A percentile compares a stretch with the other conserved stretches of the same genome.
phyloP scores from a whole-genome alignment of 2,113 vertebrate genomes.

The Sardina pilchardus region DNA sequence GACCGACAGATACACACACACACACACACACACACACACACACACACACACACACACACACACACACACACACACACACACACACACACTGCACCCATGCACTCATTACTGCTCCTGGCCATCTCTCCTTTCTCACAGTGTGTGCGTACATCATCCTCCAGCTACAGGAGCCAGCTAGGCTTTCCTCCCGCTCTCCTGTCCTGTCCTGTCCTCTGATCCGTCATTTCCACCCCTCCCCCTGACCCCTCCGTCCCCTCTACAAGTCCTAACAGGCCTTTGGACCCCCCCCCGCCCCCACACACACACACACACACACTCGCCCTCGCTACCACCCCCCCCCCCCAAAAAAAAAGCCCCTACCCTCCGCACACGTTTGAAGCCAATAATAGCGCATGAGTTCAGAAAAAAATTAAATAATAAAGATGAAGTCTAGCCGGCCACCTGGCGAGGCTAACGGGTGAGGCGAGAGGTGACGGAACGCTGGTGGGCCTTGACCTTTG shows the following conservation, averaged over 20 bases:
- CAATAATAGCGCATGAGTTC: constrained; percentile 53
- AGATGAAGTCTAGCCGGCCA: constrained; percentile 48
- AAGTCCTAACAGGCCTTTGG: constrained; percentile 54
- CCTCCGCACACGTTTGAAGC: too few relatives aligned
- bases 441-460: constrained; percentile 40
- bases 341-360: too few relatives aligned
- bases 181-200: neutral
- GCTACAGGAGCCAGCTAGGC: neutral
- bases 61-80: neutral
- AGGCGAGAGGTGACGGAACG: neutral
- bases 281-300: constrained; percentile 28
- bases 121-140: neutral
- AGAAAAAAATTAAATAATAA: constrained; percentile 47
- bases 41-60: neutral
- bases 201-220: neutral
- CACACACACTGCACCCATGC: neutral
- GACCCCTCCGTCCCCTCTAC: neutral
- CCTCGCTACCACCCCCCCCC: too few relatives aligned
- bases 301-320: too few relatives aligned
- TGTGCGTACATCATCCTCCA: neutral
- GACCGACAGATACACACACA: neutral
- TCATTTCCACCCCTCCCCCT: neutral
- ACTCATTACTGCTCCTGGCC: neutral
- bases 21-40: constrained; percentile 16
- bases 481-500: neutral